Evolutionary conservation across 2,113 vertebrate species (phyloP), one percentile per base, ranked within the genome.

Genomic region (Garra rufa): DNA sequence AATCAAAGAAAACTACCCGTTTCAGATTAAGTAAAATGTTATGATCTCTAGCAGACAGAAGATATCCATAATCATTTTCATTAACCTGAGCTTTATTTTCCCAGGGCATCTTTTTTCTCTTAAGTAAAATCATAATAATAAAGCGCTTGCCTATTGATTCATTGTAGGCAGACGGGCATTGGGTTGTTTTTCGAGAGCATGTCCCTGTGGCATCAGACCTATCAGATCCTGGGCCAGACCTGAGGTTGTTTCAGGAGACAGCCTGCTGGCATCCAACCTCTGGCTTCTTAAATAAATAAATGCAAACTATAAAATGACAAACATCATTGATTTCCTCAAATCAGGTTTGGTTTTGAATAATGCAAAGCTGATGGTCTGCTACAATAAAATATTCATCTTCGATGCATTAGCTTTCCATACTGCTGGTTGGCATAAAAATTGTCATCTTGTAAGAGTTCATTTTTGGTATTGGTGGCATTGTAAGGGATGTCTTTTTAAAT

Each of bases 361-460:
- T 89, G 85, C 82, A 88, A 82, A 80, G 76, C 44, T 75, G 78
- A 81, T 11, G 34, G 65, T 59, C 38, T 52, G 86, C 84, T 83
- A 70, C 46, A 83, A 86, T 89, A 24, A 88, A 89, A 87, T 82
- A 86, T 85, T 82, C 85, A 89, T 83, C n/a, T n/a, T 75, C 46
- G 44, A 85, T 71, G 50, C 59, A 82, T 82, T 76, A 81, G 74
- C 70, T 82, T 86, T 87, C 52, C 57, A 69, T 57, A 57, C 67
- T 71, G 84, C 80, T 86, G 85, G 80, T 88, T 88, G 84, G 63
- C n/a, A 17, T 65, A 82, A 85, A 41, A 21, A 70, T 19, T 7
- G 57, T 74, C 73, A 70, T 80, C 63, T 89, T 61, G 30, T 44
- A 46, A 44, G 4, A 48, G 83, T 75, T 70, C 52, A 24, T 57